These are phyloP conservation scores for Galeruca laticollis DNA, from an alignment of 2,888 invertebrate genomes.

Conservation along the genomic window DNA sequence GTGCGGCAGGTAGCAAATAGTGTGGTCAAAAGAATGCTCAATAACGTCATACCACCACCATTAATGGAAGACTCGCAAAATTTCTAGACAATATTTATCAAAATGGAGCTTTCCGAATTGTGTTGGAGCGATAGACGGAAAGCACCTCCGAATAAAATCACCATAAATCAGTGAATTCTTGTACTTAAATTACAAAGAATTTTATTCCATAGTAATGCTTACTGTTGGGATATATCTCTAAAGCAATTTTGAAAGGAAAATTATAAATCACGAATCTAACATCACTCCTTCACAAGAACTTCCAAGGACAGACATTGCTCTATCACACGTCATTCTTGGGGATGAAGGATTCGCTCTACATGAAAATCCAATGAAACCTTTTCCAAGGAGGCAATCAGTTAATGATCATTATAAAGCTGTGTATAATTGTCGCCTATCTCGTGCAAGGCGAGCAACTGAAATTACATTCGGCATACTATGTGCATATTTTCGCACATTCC, in stretches of 20 bases:
- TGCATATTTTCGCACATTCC: conserved; percentile 38
- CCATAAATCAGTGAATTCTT: conserved; percentile 44
- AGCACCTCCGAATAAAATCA: conserved; percentile 42
- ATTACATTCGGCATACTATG: conserved; percentile 43
- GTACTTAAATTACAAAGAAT: no score
- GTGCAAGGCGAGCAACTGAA: no score
- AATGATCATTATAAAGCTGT: conserved; percentile 41
- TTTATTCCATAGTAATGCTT: conserved; percentile 47
- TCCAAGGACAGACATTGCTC: conserved; percentile 34
- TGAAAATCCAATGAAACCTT: conserved; percentile 43
- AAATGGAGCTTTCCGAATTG: no score
- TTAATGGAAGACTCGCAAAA: no score
- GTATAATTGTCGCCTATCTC: conserved; percentile 41
- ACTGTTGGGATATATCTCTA: conserved; percentile 42
- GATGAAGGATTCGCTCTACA: no score
- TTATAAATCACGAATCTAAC: conserved; percentile 46
- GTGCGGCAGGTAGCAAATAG: conserved; percentile 42
- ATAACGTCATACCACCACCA: conserved; percentile 44
- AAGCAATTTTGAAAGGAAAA: no score
- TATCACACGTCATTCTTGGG: no score
- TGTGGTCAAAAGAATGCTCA: conserved; percentile 37
- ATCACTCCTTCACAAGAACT: conserved; percentile 37
- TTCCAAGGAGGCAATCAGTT: conserved; percentile 40
- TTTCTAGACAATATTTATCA: no score
- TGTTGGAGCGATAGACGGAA: conserved; percentile 46